These are phyloP conservation scores for Lacerta agilis DNA, from an alignment of 2,797 vertebrate genomes.

Conservation along the genomic window DNA sequence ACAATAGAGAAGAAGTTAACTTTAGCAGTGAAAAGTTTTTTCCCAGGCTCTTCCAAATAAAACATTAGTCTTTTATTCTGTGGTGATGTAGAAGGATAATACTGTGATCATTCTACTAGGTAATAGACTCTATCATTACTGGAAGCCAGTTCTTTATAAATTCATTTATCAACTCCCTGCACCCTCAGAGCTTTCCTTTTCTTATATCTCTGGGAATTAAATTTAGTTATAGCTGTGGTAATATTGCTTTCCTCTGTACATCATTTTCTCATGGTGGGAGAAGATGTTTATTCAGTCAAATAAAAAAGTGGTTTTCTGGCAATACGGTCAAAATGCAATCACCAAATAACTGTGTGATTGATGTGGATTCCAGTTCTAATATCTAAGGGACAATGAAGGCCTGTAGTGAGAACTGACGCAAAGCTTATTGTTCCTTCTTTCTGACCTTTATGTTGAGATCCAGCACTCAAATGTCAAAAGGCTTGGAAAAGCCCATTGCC, in stretches of 20 bases:
- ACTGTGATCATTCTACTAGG: constrained; percentile 3
- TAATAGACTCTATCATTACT: constrained; percentile 18
- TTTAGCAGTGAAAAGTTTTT: not conserved
- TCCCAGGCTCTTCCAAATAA: not conserved
- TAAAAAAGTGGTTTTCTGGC: constrained; percentile 30
- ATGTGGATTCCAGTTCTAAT: constrained; percentile 15
- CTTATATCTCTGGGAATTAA: constrained; percentile 28
- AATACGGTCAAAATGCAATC: constrained; percentile 19
- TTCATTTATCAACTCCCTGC: constrained; percentile 26
- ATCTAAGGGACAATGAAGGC: constrained; percentile 7
- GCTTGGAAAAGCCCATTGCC: not conserved
- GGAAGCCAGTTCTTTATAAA: constrained; percentile 34
- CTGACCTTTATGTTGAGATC: not conserved
- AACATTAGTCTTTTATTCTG: not conserved
- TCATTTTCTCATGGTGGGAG: constrained; percentile 17
- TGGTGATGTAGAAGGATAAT: not conserved
- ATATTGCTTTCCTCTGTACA: constrained; percentile 22
- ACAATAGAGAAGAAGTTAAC: not conserved
- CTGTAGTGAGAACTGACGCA: not conserved
- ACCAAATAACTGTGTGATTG: constrained; percentile 30
- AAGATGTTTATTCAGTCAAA: constrained; percentile 37
- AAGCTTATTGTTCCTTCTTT: not conserved
- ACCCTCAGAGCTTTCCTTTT: constrained; percentile 11
- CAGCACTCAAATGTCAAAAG: not conserved
- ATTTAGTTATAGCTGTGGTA: constrained; percentile 26